phyloP scores from a whole-genome alignment of 1,140 invertebrate genomes.

The Bombus polaris region DNA sequence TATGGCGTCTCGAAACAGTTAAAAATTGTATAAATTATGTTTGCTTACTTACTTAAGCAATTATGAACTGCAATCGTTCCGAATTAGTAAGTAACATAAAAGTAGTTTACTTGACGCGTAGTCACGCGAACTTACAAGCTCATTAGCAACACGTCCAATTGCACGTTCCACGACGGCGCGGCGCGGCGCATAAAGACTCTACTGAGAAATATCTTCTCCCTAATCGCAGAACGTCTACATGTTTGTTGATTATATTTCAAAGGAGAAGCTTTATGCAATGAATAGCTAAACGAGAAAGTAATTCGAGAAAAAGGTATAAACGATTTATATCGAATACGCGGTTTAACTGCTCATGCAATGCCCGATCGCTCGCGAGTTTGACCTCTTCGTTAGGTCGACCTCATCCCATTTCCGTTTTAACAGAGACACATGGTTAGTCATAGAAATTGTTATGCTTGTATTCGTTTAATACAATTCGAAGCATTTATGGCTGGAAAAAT shows the following conservation, averaged over 20 bases:
- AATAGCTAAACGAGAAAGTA: slow-evolving; percentile 8
- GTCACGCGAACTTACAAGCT: slow-evolving; percentile 4
- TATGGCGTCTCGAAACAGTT: too few relatives aligned
- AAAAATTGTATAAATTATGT: neutral
- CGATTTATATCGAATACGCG: slow-evolving; percentile 37
- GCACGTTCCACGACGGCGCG: neutral
- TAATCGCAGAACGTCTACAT: slow-evolving; percentile 39
- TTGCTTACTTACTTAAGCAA: neutral
- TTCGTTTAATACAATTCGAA: neutral
- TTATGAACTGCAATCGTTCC: neutral
- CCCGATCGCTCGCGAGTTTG: neutral
- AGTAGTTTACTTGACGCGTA: neutral
- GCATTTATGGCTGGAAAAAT: neutral
- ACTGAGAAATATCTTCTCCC: slow-evolving; percentile 45
- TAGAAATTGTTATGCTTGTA: slow-evolving; percentile 8
- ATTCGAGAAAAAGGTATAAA: slow-evolving; percentile 31
- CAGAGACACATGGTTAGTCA: neutral
- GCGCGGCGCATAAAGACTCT: slow-evolving; percentile 24
- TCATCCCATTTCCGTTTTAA: slow-evolving; percentile 25
- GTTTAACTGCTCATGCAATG: slow-evolving; percentile 5
- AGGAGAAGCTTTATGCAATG: slow-evolving; percentile 13
- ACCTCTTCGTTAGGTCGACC: slow-evolving; percentile 6
- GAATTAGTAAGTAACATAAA: neutral
- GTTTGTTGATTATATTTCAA: slow-evolving; percentile 29
- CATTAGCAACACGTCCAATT: slow-evolving; percentile 27